Base-by-base conservation (phyloP, 1,140 invertebrate genomes). In the Pogonomyrmex barbatus region DNA sequence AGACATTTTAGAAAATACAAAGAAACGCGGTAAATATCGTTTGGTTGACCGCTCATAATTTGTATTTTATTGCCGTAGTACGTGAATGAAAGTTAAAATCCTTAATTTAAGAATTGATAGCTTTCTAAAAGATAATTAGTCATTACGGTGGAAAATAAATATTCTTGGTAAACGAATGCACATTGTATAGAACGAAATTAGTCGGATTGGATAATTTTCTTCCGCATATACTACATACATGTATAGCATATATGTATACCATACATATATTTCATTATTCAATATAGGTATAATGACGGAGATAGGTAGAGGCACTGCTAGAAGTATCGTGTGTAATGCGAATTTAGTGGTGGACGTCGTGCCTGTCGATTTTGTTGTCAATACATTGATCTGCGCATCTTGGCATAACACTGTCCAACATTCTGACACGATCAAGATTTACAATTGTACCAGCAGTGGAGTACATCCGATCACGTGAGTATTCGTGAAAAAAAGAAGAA, bases 341-440 rank as follows among this genome's bases (percentile, higher is more conserved):
- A 94, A 96, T 60, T 96, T 97, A 47, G 96, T 96, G 17, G 97
- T 98, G 33, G 98, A 99, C 91, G 95, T 99, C 9, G 97, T 99
- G 6, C 98, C 98, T 0, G 98, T 99, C 0, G 98, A 99, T 93
- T 96, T 98, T 91, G 98, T 98, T 4, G 97, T 98, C 36, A 98
- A 99, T 93, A 97, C 97, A 9, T 96, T 99, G 87, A 98, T 99
- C 68, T 96, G 97, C 79, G 96, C 97, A 10, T 97, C 97, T 10
- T 98, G 98, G 97, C 96, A 98, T 89, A 97, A 96, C 52, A 96
- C 96, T 1, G 96, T 91, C 42, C 89, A 88, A 71, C 96, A 96
- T 70, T 95, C 95, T 1, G 96, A 96, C 58, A 93, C 93, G 0
- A 95, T 98, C 73, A 95, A 95, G 58, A 97, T 99, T n/a, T 99